Evolutionary conservation across 2,113 vertebrate species (phyloP), one percentile per base, ranked within the genome.

Genomic region (Theristicus caerulescens): DNA sequence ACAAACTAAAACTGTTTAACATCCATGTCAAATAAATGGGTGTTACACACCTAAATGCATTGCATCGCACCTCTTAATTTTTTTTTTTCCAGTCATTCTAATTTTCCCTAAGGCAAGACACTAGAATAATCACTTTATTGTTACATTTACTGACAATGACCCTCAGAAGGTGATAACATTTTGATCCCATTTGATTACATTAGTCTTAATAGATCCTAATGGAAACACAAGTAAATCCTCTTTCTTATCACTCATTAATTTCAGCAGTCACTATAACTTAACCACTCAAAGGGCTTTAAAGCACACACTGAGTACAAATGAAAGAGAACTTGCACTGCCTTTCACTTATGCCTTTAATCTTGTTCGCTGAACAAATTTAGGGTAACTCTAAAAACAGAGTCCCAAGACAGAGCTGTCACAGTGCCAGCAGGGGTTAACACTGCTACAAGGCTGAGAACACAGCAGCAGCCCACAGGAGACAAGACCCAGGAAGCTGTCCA

Each of bases 121-220:
- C 58, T 44, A 85, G 54, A 94, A 96, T 87, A 86, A 96, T 85
- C 62, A 65, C 49, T 90, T 82, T 31, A 71, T 76, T 88, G 58
- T 89, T 92, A 93, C 61, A 80, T 66, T 97, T 85, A 83, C 65
- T 64, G 61, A 81, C 90, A 85, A 19, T 31, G 72, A 81, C 42
- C 38, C 77, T 92, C 59, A 86, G 61, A 96, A 94, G 59, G 66
- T 66, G 91, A 29, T 47, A 81, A 92, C 26, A 65, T 95, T 95
- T 93, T 96, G 69, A 93, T 94, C 74, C 46, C 46, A 70, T 82
- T 93, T 92, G 89, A 92, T 94, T 95, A 95, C 46, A 88, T 74
- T 88, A 81, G 55, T 64, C 61, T 79, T 95, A 96, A 86, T 47
- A 89, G 70, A 93, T 66, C 69, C 84, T 93, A 94, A 92, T 59